Percentiles rank a stretch among this genome's conserved stretches.
Evolutionary conservation across 2,888 invertebrate genomes (phyloP).

Genomic region (Pristionchus exspectatus): DNA sequence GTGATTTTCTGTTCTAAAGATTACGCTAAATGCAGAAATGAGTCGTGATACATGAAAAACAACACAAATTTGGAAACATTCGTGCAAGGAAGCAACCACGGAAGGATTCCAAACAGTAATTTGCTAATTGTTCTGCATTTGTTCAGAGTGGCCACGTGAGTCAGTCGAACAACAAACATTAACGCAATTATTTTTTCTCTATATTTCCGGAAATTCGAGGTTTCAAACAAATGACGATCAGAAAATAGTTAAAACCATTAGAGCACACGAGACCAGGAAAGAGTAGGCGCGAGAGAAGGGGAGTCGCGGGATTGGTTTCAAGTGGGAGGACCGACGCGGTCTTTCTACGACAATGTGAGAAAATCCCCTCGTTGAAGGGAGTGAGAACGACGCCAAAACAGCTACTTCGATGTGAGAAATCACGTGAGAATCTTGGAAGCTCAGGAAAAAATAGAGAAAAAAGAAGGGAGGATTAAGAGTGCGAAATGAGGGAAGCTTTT

Average conservation of each 20-base stretch:
- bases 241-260: neutral
- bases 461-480: neutral
- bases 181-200: neutral
- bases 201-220: too few relatives aligned
- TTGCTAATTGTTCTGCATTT: neutral
- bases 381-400: neutral
- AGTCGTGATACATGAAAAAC: neutral
- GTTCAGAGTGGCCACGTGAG: neutral
- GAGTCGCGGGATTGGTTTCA: neutral
- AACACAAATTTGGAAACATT: too few relatives aligned
- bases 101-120: neutral
- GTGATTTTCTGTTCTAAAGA: too few relatives aligned
- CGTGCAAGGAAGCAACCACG: neutral
- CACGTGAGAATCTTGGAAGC: neutral
- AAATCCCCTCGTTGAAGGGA: neutral
- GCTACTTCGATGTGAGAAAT: neutral
- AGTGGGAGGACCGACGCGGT: neutral
- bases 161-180: neutral
- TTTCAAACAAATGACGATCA: neutral
- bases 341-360: neutral
- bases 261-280: neutral
- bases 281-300: neutral
- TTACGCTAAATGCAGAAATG: neutral
- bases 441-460: neutral
- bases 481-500: neutral